These are phyloP conservation scores for Aelia acuminata DNA, from an alignment of 2,888 invertebrate genomes.

Conservation along the genomic window DNA sequence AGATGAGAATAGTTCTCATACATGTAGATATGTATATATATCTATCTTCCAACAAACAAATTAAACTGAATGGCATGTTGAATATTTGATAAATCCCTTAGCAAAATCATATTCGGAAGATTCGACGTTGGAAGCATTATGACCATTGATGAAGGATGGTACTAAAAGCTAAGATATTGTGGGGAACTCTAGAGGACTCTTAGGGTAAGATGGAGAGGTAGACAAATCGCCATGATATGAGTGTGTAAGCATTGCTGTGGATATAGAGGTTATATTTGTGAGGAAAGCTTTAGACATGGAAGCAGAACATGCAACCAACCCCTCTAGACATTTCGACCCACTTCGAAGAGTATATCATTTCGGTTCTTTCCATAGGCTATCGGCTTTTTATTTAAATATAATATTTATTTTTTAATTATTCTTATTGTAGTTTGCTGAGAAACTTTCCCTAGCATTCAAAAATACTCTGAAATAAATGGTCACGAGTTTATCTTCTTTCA, in stretches of 20 bases:
- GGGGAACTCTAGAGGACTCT: background rate
- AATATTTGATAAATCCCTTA: background rate
- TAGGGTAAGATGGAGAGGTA: background rate
- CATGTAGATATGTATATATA: too few species aligned
- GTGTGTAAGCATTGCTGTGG: background rate
- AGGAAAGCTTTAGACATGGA: conserved; percentile 11
- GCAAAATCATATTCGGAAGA: background rate
- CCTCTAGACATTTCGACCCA: background rate
- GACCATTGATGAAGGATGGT: background rate
- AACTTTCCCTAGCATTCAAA: too few species aligned
- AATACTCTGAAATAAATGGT: too few species aligned
- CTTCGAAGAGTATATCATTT: background rate
- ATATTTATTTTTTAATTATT: too few species aligned
- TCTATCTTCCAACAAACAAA: too few species aligned
- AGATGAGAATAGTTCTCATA: too few species aligned
- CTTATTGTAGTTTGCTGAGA: too few species aligned
- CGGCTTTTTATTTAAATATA: background rate
- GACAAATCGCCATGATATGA: conserved; percentile 13
- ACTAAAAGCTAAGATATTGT: background rate
- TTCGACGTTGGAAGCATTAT: background rate
- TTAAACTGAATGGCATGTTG: too few species aligned
- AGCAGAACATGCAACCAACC: background rate
- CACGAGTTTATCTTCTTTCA: too few species aligned
- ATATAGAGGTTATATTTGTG: conserved; percentile 42
- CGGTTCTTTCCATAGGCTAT: background rate